Evolutionary conservation across 1,140 invertebrate species (phyloP).

Genomic region (Philotrypesis tridentata): DNA sequence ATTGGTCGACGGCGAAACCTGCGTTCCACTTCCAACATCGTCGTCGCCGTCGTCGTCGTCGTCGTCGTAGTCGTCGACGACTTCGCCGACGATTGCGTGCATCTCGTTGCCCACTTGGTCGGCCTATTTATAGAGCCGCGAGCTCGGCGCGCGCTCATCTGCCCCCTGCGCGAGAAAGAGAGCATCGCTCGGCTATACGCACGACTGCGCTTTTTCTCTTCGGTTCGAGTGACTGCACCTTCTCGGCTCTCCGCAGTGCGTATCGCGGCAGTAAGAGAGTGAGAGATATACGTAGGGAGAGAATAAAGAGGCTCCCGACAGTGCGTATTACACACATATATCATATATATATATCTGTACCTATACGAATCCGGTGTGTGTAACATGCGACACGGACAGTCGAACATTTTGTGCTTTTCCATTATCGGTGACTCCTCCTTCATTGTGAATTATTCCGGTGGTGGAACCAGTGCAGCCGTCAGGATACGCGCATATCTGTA

Average conservation of each 20-base stretch:
- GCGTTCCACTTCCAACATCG: slow-evolving; percentile 58
- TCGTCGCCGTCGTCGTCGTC: background rate
- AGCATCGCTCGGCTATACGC: background rate
- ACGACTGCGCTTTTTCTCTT: background rate
- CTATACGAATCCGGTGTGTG: too few species aligned
- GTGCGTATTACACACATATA: background rate
- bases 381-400: background rate
- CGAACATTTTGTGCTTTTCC: background rate
- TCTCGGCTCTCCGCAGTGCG: background rate
- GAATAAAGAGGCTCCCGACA: background rate
- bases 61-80: slow-evolving; percentile 19
- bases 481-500: background rate
- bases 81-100: slow-evolving; percentile 51
- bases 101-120: slow-evolving; percentile 59
- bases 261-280: too few species aligned
- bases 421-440: background rate
- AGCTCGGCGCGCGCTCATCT: slow-evolving; percentile 45
- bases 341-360: too few species aligned
- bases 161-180: slow-evolving; percentile 45
- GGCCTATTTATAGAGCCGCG: slow-evolving; percentile 62
- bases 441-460: background rate
- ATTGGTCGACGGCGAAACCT: slow-evolving; percentile 50
- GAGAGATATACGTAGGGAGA: background rate
- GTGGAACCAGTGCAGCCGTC: background rate
- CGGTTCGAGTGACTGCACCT: too few species aligned